A percentile compares a stretch with the other conserved stretches of the same genome.
Evolutionary conservation across 2,888 invertebrate species (phyloP).

Genomic region (Raillietiella orientalis): DNA sequence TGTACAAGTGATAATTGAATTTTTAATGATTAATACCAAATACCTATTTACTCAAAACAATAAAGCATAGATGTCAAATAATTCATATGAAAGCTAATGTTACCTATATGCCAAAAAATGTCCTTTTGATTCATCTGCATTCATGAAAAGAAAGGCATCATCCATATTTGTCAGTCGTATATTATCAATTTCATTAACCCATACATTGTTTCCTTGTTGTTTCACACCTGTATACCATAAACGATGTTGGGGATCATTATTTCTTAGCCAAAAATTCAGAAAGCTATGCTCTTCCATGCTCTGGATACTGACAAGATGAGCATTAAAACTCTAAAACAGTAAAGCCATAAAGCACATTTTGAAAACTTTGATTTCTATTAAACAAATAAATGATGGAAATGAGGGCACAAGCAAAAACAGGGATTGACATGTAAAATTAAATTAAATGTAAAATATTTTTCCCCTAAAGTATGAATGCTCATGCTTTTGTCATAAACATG

Average conservation of each 20-base stretch:
- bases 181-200: conserved; percentile 55
- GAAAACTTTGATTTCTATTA: neutral
- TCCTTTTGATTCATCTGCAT: too few relatives aligned
- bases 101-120: too few relatives aligned
- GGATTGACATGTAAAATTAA: too few relatives aligned
- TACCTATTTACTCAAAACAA: too few relatives aligned
- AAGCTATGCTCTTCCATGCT: conserved; percentile 59
- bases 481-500: too few relatives aligned
- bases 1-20: too few relatives aligned
- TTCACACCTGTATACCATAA: conserved; percentile 24
- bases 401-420: too few relatives aligned
- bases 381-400: neutral
- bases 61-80: too few relatives aligned
- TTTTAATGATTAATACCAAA: too few relatives aligned
- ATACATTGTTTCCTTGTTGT: conserved; percentile 34
- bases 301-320: conserved; percentile 45
- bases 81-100: too few relatives aligned
- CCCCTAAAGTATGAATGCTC: too few relatives aligned
- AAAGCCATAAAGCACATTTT: neutral
- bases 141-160: conserved; percentile 45
- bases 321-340: conserved; percentile 23
- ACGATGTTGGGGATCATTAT: conserved; percentile 49
- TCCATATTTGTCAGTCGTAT: conserved; percentile 40
- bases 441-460: too few relatives aligned
- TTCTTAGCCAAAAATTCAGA: conserved; percentile 40